Conservation (phyloP, 2,113 vertebrate genomes). For the Hylia prasina region DNA sequence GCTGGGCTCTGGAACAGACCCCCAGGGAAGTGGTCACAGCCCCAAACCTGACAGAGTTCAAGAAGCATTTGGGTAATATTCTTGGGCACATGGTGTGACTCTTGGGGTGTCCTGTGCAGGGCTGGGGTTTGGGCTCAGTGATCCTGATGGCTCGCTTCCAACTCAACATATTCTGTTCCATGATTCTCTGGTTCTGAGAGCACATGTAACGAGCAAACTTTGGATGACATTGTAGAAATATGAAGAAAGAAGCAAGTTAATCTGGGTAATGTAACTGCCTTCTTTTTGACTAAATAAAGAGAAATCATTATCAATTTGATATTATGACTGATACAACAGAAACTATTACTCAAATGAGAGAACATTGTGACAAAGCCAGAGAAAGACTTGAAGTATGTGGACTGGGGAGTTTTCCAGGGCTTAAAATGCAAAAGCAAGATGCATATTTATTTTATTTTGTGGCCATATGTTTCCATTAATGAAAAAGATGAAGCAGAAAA, state of each 20-base stretch:
- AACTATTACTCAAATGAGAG: not conserved
- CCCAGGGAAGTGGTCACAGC: no score
- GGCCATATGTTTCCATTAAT: constrained; percentile 12
- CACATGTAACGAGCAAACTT: not conserved
- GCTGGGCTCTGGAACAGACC: not conserved
- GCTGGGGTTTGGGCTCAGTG: rapidly evolving
- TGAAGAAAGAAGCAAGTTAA: not conserved
- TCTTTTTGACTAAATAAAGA: not conserved
- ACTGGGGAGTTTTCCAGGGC: not conserved
- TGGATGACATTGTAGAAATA: not conserved
- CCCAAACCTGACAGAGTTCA: not conserved
- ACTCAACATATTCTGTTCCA: not conserved
- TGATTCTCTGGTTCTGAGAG: not conserved
- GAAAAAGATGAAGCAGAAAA: constrained; percentile 1
- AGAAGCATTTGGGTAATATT: not conserved
- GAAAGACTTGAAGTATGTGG: not conserved
- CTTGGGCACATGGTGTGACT: rapidly evolving
- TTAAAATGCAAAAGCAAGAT: not conserved
- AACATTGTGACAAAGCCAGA: not conserved
- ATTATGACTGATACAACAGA: not conserved
- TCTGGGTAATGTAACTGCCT: rapidly evolving
- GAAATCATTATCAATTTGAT: not conserved
- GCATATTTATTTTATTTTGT: not conserved
- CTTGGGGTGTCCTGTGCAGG: not conserved
- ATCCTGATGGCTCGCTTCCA: not conserved